Conservation (phyloP, 2,113 vertebrate species). For the Callopanchax toddi region DNA sequence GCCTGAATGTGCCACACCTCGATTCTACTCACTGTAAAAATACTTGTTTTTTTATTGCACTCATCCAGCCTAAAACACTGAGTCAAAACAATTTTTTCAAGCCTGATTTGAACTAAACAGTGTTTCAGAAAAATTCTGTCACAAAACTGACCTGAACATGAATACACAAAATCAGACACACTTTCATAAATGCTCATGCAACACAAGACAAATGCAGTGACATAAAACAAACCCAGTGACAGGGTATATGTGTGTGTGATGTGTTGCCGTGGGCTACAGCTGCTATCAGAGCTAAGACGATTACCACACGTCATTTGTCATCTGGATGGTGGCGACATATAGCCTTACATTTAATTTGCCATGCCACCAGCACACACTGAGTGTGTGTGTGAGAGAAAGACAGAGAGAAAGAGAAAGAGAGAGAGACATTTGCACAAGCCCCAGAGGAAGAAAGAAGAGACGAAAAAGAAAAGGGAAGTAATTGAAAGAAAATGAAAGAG, state of each 20-base stretch:
- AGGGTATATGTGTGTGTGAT: slow-evolving; percentile 60
- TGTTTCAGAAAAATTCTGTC: too few species aligned
- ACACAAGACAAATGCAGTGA: slow-evolving; percentile 45
- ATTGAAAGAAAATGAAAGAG: slow-evolving; percentile 55
- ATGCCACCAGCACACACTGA: slow-evolving; percentile 37
- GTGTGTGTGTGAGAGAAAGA: slow-evolving; percentile 41
- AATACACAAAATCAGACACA: slow-evolving; percentile 1
- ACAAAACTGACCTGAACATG: not conserved
- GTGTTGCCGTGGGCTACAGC: slow-evolving; percentile 49
- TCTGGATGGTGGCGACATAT: slow-evolving; percentile 79
- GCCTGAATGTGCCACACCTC: too few species aligned
- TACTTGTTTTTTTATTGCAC: too few species aligned
- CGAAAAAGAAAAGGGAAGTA: slow-evolving; percentile 45
- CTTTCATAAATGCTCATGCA: not conserved
- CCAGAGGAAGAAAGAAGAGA: slow-evolving; percentile 53
- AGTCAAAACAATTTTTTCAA: too few species aligned
- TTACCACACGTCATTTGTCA: slow-evolving; percentile 81
- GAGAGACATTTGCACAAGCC: slow-evolving; percentile 76
- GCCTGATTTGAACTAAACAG: not conserved
- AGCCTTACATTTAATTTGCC: slow-evolving; percentile 81
- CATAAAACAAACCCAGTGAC: slow-evolving; percentile 35
- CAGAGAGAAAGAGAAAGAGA: too few species aligned
- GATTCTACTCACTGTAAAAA: too few species aligned
- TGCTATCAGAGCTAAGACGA: slow-evolving; percentile 78
- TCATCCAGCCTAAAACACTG: too few species aligned